Evolutionary conservation across 2,113 vertebrate species (phyloP).

Genomic region (Eleginops maclovinus): DNA sequence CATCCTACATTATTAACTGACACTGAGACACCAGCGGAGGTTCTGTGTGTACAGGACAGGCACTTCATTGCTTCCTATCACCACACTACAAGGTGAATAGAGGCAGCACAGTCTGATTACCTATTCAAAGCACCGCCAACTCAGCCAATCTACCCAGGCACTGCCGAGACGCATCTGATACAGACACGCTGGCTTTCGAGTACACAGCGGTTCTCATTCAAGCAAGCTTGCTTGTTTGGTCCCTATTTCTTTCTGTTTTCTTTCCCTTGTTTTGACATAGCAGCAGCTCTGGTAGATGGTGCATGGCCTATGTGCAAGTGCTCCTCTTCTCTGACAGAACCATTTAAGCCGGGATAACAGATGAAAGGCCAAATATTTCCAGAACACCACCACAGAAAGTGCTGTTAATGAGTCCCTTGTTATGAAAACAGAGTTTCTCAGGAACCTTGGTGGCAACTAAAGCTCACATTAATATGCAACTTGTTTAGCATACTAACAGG

Average conservation of each 20-base stretch:
- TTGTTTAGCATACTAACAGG: constrained; percentile 51
- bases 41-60: constrained; percentile 1
- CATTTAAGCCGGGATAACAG: constrained; percentile 63
- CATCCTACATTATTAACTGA: constrained; percentile 52
- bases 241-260: not conserved
- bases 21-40: constrained; percentile 21
- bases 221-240: constrained; percentile 4
- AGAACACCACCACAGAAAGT: constrained; percentile 46
- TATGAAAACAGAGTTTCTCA: constrained; percentile 51
- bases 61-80: constrained; percentile 30
- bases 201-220: constrained; percentile 4
- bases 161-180: constrained; percentile 6
- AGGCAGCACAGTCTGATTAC: constrained; percentile 38
- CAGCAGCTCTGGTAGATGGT: constrained; percentile 8
- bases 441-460: constrained; percentile 24
- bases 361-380: constrained; percentile 59
- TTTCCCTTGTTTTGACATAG: constrained; percentile 27
- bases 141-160: constrained; percentile 36
- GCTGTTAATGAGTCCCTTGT: constrained; percentile 58
- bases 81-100: not conserved
- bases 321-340: constrained; percentile 53
- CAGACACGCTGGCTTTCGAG: constrained; percentile 11
- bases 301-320: constrained; percentile 1
- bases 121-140: constrained; percentile 44
- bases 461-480: constrained; percentile 65